Percentiles rank a stretch among this genome's conserved stretches.
These are phyloP conservation scores for Luehdorfia chinensis DNA, from an alignment of 1,140 invertebrate species.

Conservation along the genomic window DNA sequence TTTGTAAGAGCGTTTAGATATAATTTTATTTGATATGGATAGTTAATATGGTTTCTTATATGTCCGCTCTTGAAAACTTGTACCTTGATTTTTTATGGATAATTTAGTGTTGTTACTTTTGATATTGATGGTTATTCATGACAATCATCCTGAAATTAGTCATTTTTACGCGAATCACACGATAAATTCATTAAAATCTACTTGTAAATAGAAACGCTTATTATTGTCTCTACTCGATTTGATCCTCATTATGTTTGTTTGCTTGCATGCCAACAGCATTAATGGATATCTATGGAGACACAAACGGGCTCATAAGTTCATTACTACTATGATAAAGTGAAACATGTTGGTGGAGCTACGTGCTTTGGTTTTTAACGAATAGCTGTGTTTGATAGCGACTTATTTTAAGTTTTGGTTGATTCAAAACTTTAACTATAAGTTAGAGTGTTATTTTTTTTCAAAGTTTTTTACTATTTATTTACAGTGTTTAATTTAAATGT, in stretches of 20 bases:
- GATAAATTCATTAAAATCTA: constrained; percentile 30
- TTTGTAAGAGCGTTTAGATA: constrained; percentile 71
- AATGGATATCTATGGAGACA: constrained; percentile 56
- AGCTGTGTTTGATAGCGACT: constrained; percentile 60
- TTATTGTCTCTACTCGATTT: constrained; percentile 50
- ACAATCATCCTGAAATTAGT: constrained; percentile 51
- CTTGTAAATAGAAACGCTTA: constrained; percentile 51
- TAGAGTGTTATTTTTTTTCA: constrained; percentile 72
- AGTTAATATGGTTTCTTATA: constrained; percentile 64
- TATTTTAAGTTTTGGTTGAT: constrained; percentile 75
- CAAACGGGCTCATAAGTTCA: constrained; percentile 10
- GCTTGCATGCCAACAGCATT: constrained; percentile 59
- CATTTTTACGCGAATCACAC: constrained; percentile 39
- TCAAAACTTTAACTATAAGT: constrained; percentile 78
- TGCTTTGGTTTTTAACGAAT: constrained; percentile 41
- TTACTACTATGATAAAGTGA: constrained; percentile 8
- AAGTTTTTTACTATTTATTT: constrained; percentile 67
- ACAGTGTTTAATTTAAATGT: constrained; percentile 57
- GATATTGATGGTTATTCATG: constrained; percentile 70
- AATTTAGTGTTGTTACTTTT: constrained; percentile 67
- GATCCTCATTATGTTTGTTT: constrained; percentile 68
- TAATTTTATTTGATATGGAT: constrained; percentile 73
- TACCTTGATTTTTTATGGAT: constrained; percentile 71
- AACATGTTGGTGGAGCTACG: constrained; percentile 19
- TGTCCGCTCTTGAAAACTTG: constrained; percentile 61